Conservation (phyloP, 1,140 invertebrate genomes). For the Bombus huntii region DNA sequence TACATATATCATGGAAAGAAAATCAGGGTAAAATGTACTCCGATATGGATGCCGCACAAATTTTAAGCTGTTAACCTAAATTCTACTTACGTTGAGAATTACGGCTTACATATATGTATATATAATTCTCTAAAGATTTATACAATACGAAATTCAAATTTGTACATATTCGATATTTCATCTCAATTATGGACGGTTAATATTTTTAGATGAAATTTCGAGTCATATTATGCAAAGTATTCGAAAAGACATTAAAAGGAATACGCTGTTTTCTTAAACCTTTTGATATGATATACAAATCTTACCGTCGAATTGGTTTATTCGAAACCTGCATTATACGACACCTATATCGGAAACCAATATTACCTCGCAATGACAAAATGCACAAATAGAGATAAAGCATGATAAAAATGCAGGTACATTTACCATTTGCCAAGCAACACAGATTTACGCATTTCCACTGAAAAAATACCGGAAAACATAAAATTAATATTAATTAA, state of each 20-base stretch:
- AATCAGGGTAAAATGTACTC: not conserved
- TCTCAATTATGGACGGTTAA: conserved; percentile 37
- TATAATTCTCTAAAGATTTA: not conserved
- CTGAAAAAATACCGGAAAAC: conserved; percentile 5
- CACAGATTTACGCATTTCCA: not conserved
- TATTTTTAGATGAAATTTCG: not conserved
- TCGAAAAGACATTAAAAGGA: not conserved
- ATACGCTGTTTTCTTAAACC: no score
- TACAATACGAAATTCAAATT: conserved; percentile 5
- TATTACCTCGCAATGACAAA: not conserved
- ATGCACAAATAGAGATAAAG: conserved; percentile 3
- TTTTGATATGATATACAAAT: not conserved
- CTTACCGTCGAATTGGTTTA: not conserved
- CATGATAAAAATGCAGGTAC: conserved; percentile 41
- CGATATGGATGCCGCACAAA: conserved; percentile 4
- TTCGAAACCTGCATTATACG: not conserved
- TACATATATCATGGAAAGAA: not conserved
- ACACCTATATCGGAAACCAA: conserved; percentile 1
- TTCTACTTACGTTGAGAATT: not conserved
- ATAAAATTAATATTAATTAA: conserved; percentile 1
- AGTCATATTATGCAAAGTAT: not conserved
- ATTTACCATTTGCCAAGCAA: conserved; percentile 13
- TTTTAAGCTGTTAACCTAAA: not conserved
- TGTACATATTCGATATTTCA: not conserved
- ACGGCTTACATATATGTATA: not conserved